These are phyloP conservation scores for Cheilosia pagana DNA, from an alignment of 2,888 invertebrate species.

Conservation along the genomic window DNA sequence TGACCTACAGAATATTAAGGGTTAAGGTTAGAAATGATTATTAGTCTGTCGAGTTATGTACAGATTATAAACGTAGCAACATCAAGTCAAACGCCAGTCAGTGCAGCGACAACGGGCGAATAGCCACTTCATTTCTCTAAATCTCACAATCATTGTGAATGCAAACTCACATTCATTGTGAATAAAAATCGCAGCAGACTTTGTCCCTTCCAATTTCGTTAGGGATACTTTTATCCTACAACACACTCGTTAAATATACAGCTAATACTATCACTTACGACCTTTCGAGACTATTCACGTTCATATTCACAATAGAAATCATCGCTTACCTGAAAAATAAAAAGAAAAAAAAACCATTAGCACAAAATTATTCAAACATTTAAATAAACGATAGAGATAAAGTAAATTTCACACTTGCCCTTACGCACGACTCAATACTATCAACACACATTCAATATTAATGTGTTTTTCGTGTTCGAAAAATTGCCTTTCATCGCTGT, in stretches of 20 bases:
- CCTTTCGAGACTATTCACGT: not conserved
- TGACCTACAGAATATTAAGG: too few relatives aligned
- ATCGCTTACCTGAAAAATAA: slow-evolving; percentile 66
- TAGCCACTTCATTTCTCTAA: too few relatives aligned
- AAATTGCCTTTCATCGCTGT: slow-evolving; percentile 34
- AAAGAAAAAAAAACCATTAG: slow-evolving; percentile 31
- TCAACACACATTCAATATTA: slow-evolving; percentile 53
- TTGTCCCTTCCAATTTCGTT: too few relatives aligned
- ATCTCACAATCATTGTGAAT: too few relatives aligned
- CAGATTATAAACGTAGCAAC: too few relatives aligned
- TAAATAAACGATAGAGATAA: slow-evolving; percentile 35
- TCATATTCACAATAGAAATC: not conserved
- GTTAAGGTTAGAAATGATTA: too few relatives aligned
- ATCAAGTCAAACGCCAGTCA: too few relatives aligned
- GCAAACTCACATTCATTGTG: too few relatives aligned
- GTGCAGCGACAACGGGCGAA: too few relatives aligned
- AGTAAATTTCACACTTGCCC: slow-evolving; percentile 30
- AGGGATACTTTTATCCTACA: too few relatives aligned
- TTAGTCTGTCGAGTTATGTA: too few relatives aligned
- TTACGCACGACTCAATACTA: not conserved
- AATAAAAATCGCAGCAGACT: too few relatives aligned
- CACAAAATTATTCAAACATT: not conserved
- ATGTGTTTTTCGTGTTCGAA: slow-evolving; percentile 64
- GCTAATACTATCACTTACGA: slow-evolving; percentile 29
- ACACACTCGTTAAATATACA: not conserved